These are phyloP conservation scores for Euura lappo DNA, from an alignment of 1,140 invertebrate genomes.

Conservation along the genomic window DNA sequence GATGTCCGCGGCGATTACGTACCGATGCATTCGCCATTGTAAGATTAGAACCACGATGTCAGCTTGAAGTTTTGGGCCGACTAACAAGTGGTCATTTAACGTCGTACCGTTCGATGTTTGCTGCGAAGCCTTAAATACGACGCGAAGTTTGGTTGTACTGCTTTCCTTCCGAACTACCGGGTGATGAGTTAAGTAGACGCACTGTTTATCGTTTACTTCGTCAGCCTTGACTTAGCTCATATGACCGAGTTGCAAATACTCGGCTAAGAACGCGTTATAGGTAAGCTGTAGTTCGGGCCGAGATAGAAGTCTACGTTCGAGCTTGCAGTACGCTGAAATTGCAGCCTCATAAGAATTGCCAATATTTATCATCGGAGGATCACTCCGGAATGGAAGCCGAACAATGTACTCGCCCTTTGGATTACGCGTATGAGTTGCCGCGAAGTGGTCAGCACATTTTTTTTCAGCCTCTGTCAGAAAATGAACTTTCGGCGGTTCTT, in stretches of 20 bases:
- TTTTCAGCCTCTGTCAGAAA: neutral
- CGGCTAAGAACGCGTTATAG: no score
- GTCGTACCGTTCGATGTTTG: slow-evolving; percentile 10
- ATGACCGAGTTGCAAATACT: neutral
- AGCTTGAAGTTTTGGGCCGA: slow-evolving; percentile 14
- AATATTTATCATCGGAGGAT: neutral
- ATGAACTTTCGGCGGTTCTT: neutral
- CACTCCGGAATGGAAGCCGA: slow-evolving; percentile 6
- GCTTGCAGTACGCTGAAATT: neutral
- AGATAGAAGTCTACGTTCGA: neutral
- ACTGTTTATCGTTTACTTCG: neutral
- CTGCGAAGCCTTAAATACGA: slow-evolving; percentile 26
- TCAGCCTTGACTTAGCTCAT: neutral
- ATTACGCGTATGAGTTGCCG: neutral
- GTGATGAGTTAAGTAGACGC: neutral
- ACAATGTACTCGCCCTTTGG: neutral
- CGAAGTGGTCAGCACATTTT: neutral
- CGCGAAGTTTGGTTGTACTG: slow-evolving; percentile 23
- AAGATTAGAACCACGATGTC: slow-evolving; percentile 12
- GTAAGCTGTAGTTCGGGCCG: neutral
- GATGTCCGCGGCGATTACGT: slow-evolving; percentile 32
- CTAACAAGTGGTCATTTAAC: slow-evolving; percentile 25
- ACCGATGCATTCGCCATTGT: slow-evolving; percentile 11
- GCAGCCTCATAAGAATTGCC: neutral
- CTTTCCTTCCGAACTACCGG: neutral